Percentiles rank a stretch among this genome's conserved stretches.
Evolutionary conservation across 2,888 invertebrate genomes (phyloP).

Genomic region (Cheilosia variabilis): DNA sequence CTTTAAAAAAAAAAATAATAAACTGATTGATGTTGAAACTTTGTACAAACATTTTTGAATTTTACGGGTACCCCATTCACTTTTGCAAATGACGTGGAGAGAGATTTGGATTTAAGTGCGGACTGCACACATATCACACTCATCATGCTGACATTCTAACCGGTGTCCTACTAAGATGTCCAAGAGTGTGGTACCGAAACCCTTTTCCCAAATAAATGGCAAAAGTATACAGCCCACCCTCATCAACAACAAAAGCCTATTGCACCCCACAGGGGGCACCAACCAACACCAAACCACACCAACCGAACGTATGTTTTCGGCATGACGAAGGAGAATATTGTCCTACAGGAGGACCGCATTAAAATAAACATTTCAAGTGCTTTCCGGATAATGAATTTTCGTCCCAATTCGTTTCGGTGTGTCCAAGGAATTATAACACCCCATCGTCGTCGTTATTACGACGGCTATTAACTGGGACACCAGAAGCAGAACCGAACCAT

Average conservation of each 20-base stretch:
- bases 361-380: slow-evolving; percentile 77
- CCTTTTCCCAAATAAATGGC: slow-evolving; percentile 12
- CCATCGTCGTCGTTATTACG: slow-evolving; percentile 55
- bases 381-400: slow-evolving; percentile 78
- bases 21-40: slow-evolving; percentile 14
- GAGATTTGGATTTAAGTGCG: slow-evolving; percentile 11
- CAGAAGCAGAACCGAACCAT: slow-evolving; percentile 1
- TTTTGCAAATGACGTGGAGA: slow-evolving; percentile 22
- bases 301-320: slow-evolving; percentile 62
- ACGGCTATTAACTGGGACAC: slow-evolving; percentile 72
- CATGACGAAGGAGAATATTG: slow-evolving; percentile 56
- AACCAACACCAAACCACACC: neutral
- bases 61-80: neutral
- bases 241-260: slow-evolving; percentile 32
- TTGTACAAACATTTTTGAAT: neutral
- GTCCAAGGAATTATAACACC: slow-evolving; percentile 72
- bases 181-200: slow-evolving; percentile 20
- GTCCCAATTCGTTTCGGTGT: slow-evolving; percentile 66
- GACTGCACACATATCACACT: neutral
- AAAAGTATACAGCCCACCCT: slow-evolving; percentile 53
- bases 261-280: slow-evolving; percentile 3
- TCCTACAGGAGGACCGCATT: slow-evolving; percentile 73
- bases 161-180: slow-evolving; percentile 41
- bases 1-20: slow-evolving; percentile 9
- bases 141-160: slow-evolving; percentile 6